Base-by-base conservation (phyloP, 2,888 invertebrate species). In the Drosophila quasianomalipes region DNA sequence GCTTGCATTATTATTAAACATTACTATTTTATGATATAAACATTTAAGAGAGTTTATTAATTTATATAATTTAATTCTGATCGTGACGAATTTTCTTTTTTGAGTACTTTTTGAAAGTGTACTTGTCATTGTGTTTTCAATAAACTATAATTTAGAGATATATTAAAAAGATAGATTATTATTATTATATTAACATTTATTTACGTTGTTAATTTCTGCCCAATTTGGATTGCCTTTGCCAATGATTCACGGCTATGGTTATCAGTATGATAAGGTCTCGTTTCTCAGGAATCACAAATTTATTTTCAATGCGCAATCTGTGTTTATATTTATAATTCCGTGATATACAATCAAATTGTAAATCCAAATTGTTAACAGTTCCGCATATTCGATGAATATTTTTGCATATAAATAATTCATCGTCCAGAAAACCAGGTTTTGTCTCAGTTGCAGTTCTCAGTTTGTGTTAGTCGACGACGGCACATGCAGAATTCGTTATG, bases 371-470 rank as follows among this genome's bases (percentile, higher is more conserved):
- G 28, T 16, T 26, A 4, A 5, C 1, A 51, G 4, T 28, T 55
- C 12, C 26, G 37, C 19, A 16, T 41, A 9, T 7, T 19, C 28
- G 19, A 28, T 55, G 22, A 44, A 9, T 44, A 22, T 3, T 14
- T 22, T 22, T 7, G 22, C 22, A 22, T 47, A 16, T 1, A 26
- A 16, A 9, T 16, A 1, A 47, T 26, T 33, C 33, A 33, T 19
- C 19, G 22, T 7, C 19, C 19, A 39, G 10, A 10, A 16, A 60
- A 28, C n/a, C 5, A 10, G 49, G 6, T 26, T 16, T 59, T 19
- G 26, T 55, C 55, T 71, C 79, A 76, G 71, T 79, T 66, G 4
- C 30, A 9, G 7, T 52, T 33, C 7, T 59, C 35, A 52, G 26
- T 39, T 75, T 49, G 71, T 47, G 7, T n/a, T 33, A 58, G 30